These are phyloP conservation scores for Melanostigma gelatinosum DNA, from an alignment of 2,113 vertebrate genomes.

Conservation along the genomic window DNA sequence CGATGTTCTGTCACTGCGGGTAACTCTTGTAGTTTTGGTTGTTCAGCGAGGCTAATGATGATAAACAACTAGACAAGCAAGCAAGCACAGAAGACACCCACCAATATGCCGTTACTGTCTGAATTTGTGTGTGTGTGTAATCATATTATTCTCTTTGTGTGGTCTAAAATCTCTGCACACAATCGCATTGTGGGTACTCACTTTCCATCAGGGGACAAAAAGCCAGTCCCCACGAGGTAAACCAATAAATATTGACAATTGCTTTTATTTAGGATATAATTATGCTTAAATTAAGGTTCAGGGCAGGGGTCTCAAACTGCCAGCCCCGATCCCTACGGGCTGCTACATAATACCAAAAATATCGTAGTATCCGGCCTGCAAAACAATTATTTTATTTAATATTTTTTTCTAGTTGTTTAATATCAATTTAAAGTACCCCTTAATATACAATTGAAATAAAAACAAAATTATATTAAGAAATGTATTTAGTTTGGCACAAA, in stretches of 20 bases:
- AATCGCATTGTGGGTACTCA: not conserved
- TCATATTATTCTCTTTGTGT: too few species aligned
- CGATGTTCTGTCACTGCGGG: not conserved
- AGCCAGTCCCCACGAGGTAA: not conserved
- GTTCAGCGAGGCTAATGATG: not conserved
- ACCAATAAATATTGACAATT: not conserved
- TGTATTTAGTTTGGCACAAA: too few species aligned
- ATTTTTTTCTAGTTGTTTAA: too few species aligned
- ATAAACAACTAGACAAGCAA: not conserved
- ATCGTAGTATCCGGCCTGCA: too few species aligned
- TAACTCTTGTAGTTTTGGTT: not conserved
- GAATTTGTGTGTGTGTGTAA: not conserved
- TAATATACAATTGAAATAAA: too few species aligned
- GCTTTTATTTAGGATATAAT: not conserved
- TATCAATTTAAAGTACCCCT: too few species aligned
- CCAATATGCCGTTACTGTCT: not conserved
- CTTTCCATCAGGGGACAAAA: not conserved
- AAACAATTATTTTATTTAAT: too few species aligned
- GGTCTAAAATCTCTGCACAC: not conserved
- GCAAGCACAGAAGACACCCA: not conserved
- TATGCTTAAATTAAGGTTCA: not conserved
- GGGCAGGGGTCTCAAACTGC: too few species aligned
- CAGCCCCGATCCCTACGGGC: too few species aligned
- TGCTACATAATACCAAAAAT: too few species aligned
- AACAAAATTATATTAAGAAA: too few species aligned